Evolutionary conservation across 2,888 invertebrate genomes (phyloP), one percentile per base, ranked within the genome.

Genomic region (Chrysomela aeneicollis): DNA sequence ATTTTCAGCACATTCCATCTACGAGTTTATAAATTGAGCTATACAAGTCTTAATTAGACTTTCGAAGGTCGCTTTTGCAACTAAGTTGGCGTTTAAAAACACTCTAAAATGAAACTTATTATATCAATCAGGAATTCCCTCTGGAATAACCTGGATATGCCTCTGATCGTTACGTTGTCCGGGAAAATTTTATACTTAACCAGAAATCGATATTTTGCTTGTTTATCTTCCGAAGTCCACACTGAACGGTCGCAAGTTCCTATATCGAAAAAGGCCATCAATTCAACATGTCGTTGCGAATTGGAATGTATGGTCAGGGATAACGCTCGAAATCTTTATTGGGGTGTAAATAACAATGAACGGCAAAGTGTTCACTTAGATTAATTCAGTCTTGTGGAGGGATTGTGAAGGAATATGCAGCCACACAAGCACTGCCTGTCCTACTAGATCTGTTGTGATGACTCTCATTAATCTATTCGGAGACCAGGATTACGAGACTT

Each of bases 251-350:
- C 42, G 42, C 42, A 12, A 15, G 4, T 35, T 42, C 10, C 3
- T n/a, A n/a, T n/a, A n/a, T 42, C 15, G n/a, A 15, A 42, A 42
- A 42, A n/a, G 2, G 42, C 42, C 10, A 42, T 42, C 42, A 42
- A 42, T 42, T 42, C 42, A 42, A 42, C 42, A 10, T 42, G 42
- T 42, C 42, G 42, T 15, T 42, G 42, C 15, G 42, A 42, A 42
- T 42, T 42, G 42, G 42, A 42, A 42, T 42, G 42, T 42, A 42
- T 42, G 42, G 42, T 42, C 42, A 42, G 42, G 42, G 12, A 42
- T 42, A 42, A 42, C 12, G 42, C n/a, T 42, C 42, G 15, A 42
- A 15, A 15, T 42, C 42, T 42, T 42, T 15, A 42, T n/a, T 42
- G n/a, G n/a, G 42, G n/a, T 42, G 42, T 42, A 42, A 42, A 42